Conservation (phyloP, 2,113 vertebrate genomes). For the Cepphus grylle region DNA sequence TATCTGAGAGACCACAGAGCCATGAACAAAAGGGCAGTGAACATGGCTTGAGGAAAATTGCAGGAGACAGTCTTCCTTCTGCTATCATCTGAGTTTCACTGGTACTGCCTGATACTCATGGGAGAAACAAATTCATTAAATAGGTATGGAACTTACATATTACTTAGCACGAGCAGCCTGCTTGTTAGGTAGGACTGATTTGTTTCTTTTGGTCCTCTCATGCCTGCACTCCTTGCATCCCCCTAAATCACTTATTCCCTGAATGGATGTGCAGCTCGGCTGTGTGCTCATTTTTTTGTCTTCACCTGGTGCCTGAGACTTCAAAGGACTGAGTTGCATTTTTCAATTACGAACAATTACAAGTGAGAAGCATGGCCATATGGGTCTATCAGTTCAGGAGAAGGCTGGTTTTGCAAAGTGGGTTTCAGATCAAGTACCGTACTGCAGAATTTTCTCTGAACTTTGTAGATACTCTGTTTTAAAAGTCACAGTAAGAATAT, state of each 20-base stretch:
- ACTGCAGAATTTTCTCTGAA: neutral
- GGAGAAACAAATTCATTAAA: neutral
- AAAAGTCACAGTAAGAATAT: neutral
- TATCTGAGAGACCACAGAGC: neutral
- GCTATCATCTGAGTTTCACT: neutral
- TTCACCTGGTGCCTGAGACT: neutral
- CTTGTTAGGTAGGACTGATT: neutral
- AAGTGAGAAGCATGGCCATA: neutral
- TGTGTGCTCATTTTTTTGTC: neutral
- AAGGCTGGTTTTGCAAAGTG: neutral
- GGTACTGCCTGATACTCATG: neutral
- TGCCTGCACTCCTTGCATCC: fast-evolving
- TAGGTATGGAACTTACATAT: neutral
- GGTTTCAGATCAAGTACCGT: neutral
- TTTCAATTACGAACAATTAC: neutral
- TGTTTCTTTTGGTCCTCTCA: neutral
- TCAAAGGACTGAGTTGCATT: neutral
- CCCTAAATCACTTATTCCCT: neutral
- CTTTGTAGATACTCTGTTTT: neutral
- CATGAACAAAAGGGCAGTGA: neutral
- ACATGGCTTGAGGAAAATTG: neutral
- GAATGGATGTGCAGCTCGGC: neutral
- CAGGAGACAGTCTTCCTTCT: neutral
- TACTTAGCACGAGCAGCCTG: neutral
- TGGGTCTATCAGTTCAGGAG: neutral